Conservation (phyloP, 2,113 vertebrate genomes). For the Microtus oregoni region DNA sequence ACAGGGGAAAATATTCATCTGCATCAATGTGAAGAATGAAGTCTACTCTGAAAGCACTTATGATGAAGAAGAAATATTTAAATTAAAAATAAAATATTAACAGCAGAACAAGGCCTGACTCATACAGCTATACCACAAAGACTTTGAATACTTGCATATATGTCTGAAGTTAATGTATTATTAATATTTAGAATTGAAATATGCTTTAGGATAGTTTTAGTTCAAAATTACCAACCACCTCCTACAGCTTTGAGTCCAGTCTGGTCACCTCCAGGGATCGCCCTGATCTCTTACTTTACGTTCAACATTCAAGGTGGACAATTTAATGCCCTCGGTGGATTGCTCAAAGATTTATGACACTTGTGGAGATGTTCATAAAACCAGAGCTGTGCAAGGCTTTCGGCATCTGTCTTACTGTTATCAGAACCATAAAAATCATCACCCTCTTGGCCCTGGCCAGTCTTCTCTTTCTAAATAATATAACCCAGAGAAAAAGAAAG, state of each 20-base stretch:
- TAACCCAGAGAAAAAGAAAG: slow-evolving; percentile 67
- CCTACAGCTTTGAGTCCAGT: background rate
- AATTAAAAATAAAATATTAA: slow-evolving; percentile 60
- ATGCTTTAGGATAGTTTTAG: slow-evolving; percentile 28
- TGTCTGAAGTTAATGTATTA: background rate
- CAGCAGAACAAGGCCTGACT: slow-evolving; percentile 15
- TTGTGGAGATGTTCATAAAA: slow-evolving; percentile 74
- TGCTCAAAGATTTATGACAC: slow-evolving; percentile 58
- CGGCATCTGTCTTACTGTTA: slow-evolving; percentile 62
- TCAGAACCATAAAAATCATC: slow-evolving; percentile 71
- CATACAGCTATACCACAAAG: background rate
- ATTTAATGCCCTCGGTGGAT: slow-evolving; percentile 56
- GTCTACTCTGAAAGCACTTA: background rate
- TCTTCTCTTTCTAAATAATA: slow-evolving; percentile 68
- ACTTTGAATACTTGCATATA: background rate
- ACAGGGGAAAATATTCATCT: background rate
- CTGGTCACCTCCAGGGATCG: background rate
- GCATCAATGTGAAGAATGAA: background rate
- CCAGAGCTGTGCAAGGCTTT: slow-evolving; percentile 26
- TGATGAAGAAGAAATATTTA: slow-evolving; percentile 10
- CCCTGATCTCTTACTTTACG: slow-evolving; percentile 60
- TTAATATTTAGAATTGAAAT: slow-evolving; percentile 46
- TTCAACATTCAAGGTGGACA: slow-evolving; percentile 44
- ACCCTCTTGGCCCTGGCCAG: background rate
- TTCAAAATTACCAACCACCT: slow-evolving; percentile 53